Percentiles rank a stretch among this genome's conserved stretches.
phyloP scores from a whole-genome alignment of 2,888 invertebrate genomes.

The Apotomis turbidana region DNA sequence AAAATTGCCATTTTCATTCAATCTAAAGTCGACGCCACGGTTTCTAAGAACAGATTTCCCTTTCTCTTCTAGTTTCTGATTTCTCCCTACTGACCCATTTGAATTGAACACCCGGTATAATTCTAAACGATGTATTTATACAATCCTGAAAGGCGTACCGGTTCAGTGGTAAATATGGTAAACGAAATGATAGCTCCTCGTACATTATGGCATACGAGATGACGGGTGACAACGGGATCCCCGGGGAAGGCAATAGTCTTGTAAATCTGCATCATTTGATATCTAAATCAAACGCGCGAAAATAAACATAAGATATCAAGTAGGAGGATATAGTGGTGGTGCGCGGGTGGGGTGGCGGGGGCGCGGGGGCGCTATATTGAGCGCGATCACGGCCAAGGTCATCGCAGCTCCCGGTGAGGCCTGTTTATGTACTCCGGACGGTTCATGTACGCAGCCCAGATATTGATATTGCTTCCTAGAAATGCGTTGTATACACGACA shows the following conservation, averaged over 20 bases:
- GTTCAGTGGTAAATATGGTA: no score
- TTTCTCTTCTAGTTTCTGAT: no score
- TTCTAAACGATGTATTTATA: no score
- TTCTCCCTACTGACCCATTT: no score
- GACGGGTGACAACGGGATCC: background rate
- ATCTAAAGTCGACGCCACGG: no score
- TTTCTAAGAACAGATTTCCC: no score
- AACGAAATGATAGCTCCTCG: no score
- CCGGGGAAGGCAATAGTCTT: background rate
- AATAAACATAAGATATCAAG: slow-evolving; percentile 43
- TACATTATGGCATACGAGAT: background rate
- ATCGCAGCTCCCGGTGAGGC: slow-evolving; percentile 58
- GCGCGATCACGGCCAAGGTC: slow-evolving; percentile 83
- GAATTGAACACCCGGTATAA: no score
- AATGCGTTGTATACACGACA: background rate
- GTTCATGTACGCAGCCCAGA: slow-evolving; percentile 30
- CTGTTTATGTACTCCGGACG: slow-evolving; percentile 42
- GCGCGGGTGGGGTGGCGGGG: slow-evolving; percentile 48
- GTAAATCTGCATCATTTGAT: slow-evolving; percentile 15
- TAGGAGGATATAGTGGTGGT: slow-evolving; percentile 49
- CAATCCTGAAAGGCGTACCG: no score
- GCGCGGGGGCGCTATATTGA: slow-evolving; percentile 75
- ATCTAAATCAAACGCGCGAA: slow-evolving; percentile 13
- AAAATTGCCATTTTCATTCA: no score
- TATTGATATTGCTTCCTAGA: slow-evolving; percentile 23